phyloP scores from a whole-genome alignment of 2,113 vertebrate species.

The Danionella cerebrum region DNA sequence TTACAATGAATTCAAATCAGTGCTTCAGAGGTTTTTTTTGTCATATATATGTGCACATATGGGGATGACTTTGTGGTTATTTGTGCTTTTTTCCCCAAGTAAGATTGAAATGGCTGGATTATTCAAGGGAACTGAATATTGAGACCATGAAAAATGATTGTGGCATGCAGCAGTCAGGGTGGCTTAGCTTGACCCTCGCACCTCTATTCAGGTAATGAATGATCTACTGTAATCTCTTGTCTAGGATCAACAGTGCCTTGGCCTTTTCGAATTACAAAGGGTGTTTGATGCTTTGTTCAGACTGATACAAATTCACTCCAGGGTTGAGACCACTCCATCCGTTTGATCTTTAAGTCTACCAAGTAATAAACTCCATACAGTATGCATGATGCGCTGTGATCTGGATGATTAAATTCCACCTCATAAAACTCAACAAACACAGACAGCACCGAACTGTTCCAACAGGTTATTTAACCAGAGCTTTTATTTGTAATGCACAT shows the following conservation, averaged over 20 bases:
- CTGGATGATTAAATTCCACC: constrained; percentile 11
- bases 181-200: background rate
- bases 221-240: constrained; percentile 5
- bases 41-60: no score
- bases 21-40: no score
- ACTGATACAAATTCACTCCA: constrained; percentile 1
- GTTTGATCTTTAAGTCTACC: constrained; percentile 4
- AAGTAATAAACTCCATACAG: background rate
- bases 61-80: background rate
- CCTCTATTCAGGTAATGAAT: background rate
- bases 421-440: constrained; percentile 5
- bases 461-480: background rate
- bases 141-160: background rate
- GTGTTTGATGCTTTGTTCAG: constrained; percentile 16
- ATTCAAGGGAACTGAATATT: constrained; percentile 9
- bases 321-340: background rate
- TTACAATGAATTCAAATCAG: no score
- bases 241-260: constrained; percentile 1
- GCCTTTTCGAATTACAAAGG: constrained; percentile 16
- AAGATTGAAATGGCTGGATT: background rate
- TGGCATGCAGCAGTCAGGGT: background rate
- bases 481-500: background rate
- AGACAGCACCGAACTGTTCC: background rate
- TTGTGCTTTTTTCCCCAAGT: constrained; percentile 1
- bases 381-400: background rate